phyloP scores from a whole-genome alignment of 1,140 invertebrate genomes.

The Vanessa atalanta region DNA sequence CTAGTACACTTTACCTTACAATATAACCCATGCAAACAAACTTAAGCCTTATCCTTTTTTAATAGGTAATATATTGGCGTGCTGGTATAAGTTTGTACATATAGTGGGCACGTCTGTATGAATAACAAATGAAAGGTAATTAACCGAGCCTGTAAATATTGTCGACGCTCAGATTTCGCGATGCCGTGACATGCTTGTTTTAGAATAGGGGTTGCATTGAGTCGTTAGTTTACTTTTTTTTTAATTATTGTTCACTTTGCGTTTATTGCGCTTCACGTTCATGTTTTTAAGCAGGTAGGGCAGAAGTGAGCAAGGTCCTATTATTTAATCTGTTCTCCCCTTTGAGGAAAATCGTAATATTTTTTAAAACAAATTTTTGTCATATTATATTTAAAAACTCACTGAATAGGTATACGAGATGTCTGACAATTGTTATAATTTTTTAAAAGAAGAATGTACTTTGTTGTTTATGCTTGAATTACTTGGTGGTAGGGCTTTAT shows the following conservation, averaged over 20 bases:
- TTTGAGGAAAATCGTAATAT: too few relatives aligned
- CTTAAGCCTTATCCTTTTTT: neutral
- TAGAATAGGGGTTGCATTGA: slow-evolving; percentile 39
- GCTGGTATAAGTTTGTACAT: neutral
- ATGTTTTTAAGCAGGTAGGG: too few relatives aligned
- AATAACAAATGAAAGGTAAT: slow-evolving; percentile 61
- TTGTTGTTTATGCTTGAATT: too few relatives aligned
- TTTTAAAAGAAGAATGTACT: too few relatives aligned
- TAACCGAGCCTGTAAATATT: slow-evolving; percentile 56
- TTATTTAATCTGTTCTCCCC: too few relatives aligned
- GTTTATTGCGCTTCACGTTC: neutral
- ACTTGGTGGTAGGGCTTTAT: too few relatives aligned
- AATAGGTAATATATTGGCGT: slow-evolving; percentile 4
- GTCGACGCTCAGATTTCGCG: slow-evolving; percentile 48
- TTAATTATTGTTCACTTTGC: neutral
- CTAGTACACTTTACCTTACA: neutral
- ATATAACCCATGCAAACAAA: neutral
- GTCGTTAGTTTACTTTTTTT: slow-evolving; percentile 15
- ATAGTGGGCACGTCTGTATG: slow-evolving; percentile 38
- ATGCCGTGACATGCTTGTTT: slow-evolving; percentile 43
- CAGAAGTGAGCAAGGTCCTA: too few relatives aligned
- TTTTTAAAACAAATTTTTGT: too few relatives aligned
- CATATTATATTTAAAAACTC: too few relatives aligned
- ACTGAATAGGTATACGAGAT: too few relatives aligned
- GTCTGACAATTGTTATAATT: too few relatives aligned